These are phyloP conservation scores for Microdon myrmicae DNA, from an alignment of 2,888 invertebrate genomes.

Conservation along the genomic window DNA sequence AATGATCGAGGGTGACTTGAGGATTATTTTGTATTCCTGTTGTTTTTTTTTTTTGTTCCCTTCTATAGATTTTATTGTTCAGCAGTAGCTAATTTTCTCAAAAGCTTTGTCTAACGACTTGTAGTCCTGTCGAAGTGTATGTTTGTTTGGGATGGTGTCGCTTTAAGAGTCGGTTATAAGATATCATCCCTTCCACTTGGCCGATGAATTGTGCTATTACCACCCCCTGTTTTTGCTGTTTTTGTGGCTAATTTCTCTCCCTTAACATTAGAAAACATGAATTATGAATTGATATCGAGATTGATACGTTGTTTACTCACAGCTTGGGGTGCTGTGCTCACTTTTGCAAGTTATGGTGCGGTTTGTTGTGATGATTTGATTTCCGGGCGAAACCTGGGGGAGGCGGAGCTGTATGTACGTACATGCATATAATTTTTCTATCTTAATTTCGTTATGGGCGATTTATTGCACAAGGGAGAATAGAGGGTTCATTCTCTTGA, in stretches of 20 bases:
- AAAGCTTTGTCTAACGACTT: conserved; percentile 28
- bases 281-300: conserved; percentile 68
- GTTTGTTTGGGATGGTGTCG: conserved; percentile 12
- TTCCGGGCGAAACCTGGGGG: conserved; percentile 15
- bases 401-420: conserved; percentile 17
- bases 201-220: conserved; percentile 4
- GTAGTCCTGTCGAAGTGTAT: conserved; percentile 18
- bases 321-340: conserved; percentile 6
- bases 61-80: too few species aligned
- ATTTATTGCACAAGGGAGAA: conserved; percentile 23
- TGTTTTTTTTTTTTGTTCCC: too few species aligned
- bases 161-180: conserved; percentile 32
- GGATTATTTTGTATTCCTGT: conserved; percentile 21
- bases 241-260: conserved; percentile 37
- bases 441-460: conserved; percentile 47
- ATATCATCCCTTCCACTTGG: conserved; percentile 24
- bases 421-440: conserved; percentile 35
- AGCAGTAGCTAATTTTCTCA: conserved; percentile 41
- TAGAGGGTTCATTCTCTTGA: too few species aligned
- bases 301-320: conserved; percentile 57
- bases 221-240: conserved; percentile 32
- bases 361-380: conserved; percentile 41
- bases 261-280: conserved; percentile 61
- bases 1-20: conserved; percentile 59
- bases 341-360: conserved; percentile 18